phyloP scores from a whole-genome alignment of 2,888 invertebrate species.

The Agriopis marginaria region DNA sequence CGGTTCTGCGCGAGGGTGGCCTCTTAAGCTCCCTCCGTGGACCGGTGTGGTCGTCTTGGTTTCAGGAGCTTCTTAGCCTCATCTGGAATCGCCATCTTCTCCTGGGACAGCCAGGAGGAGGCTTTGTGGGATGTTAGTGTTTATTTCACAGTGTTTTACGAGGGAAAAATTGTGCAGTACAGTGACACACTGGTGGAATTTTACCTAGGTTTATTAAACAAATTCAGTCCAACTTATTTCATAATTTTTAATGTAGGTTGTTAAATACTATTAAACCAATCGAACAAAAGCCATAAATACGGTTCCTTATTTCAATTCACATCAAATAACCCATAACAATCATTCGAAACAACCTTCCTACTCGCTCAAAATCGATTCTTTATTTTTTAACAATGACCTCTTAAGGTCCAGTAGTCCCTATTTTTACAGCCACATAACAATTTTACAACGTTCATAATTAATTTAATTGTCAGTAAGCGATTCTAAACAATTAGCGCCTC shows the following conservation, averaged over 20 bases:
- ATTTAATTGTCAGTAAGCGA: conserved; percentile 73
- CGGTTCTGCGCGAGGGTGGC: no score
- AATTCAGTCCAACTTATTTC: not conserved
- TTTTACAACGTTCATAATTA: conserved; percentile 69
- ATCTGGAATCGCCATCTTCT: no score
- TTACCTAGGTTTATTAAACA: not conserved
- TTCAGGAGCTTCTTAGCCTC: no score
- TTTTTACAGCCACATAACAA: conserved; percentile 60
- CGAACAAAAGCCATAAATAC: conserved; percentile 18
- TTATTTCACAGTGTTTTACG: no score
- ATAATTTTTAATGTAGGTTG: not conserved
- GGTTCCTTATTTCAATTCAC: conserved; percentile 18
- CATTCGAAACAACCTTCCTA: conserved; percentile 15
- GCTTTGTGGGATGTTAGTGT: no score
- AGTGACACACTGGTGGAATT: no score
- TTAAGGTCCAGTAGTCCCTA: conserved; percentile 54
- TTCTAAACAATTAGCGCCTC: conserved; percentile 72
- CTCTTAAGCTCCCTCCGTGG: no score
- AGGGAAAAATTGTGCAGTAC: no score
- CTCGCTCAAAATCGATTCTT: conserved; percentile 25
- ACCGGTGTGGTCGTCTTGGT: no score
- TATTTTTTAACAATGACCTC: conserved; percentile 44
- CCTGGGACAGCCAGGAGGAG: no score
- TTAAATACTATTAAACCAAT: not conserved
- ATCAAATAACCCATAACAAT: conserved; percentile 17